phyloP scores from a whole-genome alignment of 2,888 invertebrate species.

The Synanthedon andrenaeformis region DNA sequence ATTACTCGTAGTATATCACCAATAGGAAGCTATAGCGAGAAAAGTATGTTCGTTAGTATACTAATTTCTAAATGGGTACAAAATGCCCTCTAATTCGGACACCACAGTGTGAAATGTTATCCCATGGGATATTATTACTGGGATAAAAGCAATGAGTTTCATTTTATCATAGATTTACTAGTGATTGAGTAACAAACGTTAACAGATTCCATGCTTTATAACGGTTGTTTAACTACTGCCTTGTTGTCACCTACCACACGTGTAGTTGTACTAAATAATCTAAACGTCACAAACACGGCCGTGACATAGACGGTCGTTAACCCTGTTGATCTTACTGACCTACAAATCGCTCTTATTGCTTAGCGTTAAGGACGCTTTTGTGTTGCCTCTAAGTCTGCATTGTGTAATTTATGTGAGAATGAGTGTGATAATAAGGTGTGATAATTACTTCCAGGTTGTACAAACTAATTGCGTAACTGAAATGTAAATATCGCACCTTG shows the following conservation, averaged over 20 bases:
- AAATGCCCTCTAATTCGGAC: too few relatives aligned
- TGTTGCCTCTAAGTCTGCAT: constrained; percentile 1
- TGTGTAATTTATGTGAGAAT: background rate
- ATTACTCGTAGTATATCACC: too few relatives aligned
- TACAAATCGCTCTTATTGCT: constrained; percentile 34
- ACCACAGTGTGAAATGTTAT: too few relatives aligned
- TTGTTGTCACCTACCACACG: constrained; percentile 3
- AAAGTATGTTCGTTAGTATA: too few relatives aligned
- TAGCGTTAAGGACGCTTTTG: constrained; percentile 18
- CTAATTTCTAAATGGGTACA: too few relatives aligned
- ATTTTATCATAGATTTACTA: too few relatives aligned
- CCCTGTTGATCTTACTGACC: constrained; percentile 45
- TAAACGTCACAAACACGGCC: constrained; percentile 23
- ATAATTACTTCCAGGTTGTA: too few relatives aligned
- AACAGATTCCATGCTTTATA: background rate
- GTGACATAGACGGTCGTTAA: constrained; percentile 58
- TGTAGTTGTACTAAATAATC: constrained; percentile 5
- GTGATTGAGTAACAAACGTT: background rate
- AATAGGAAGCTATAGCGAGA: too few relatives aligned
- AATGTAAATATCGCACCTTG: too few relatives aligned
- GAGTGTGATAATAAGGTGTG: background rate
- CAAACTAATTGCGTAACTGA: too few relatives aligned
- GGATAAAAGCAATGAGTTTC: too few relatives aligned
- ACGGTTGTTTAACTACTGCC: background rate
- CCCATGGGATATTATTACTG: too few relatives aligned